A percentile compares a stretch with the other conserved stretches of the same genome.
Conservation (phyloP, 1,140 invertebrate genomes). For the Sarcophaga bullata region DNA sequence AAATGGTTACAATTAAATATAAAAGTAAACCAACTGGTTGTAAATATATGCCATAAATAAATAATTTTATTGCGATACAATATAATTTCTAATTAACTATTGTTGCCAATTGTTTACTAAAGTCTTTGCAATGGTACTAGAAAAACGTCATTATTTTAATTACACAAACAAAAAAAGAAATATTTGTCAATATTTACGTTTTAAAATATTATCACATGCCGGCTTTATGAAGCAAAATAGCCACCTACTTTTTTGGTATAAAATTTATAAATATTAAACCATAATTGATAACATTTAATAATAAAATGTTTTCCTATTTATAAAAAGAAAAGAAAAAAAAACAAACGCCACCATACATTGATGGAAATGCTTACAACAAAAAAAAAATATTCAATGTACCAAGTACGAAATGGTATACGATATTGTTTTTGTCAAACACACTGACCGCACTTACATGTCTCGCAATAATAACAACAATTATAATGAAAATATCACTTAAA, state of each 20-base stretch:
- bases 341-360: neutral
- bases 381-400: neutral
- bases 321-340: neutral
- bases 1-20: too few species aligned
- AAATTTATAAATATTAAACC: neutral
- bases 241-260: neutral
- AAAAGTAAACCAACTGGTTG: too few species aligned
- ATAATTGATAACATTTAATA: neutral
- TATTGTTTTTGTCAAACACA: neutral
- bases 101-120: too few species aligned
- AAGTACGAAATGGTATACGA: constrained; percentile 11
- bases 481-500: neutral
- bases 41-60: too few species aligned
- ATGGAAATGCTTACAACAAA: neutral
- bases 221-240: neutral
- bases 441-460: too few species aligned
- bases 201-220: neutral
- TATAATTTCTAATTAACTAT: too few species aligned
- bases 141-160: too few species aligned
- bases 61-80: too few species aligned
- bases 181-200: too few species aligned
- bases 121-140: too few species aligned
- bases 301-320: neutral
- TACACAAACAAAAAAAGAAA: too few species aligned
- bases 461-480: neutral